phyloP scores from a whole-genome alignment of 2,888 invertebrate species.

The Embidobia sp. region DNA sequence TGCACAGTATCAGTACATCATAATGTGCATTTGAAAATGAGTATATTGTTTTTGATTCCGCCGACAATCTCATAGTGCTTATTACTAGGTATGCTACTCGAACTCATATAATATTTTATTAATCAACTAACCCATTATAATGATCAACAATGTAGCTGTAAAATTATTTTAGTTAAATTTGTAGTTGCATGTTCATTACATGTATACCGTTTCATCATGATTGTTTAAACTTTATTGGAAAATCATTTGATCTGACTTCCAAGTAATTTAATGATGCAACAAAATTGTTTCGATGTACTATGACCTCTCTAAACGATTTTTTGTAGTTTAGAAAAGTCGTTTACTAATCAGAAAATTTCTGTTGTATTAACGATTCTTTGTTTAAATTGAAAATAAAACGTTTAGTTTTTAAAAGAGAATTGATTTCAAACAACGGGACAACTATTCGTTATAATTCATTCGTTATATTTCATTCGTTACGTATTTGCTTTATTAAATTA shows the following conservation, averaged over 20 bases:
- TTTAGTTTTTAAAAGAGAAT: too few species aligned
- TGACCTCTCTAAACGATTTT: too few species aligned
- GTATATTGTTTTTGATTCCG: constrained; percentile 26
- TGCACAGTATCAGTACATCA: constrained; percentile 32
- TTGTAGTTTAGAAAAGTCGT: too few species aligned
- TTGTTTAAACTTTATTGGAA: not conserved
- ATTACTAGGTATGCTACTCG: not conserved
- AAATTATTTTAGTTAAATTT: not conserved
- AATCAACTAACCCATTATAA: constrained; percentile 13
- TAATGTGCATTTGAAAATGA: constrained; percentile 34
- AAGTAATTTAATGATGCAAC: not conserved
- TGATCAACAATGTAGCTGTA: not conserved
- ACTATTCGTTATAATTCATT: too few species aligned
- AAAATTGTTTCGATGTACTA: not conserved
- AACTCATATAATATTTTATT: constrained; percentile 27
- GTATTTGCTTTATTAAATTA: too few species aligned
- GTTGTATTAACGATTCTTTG: too few species aligned
- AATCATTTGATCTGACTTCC: not conserved
- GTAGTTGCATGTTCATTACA: constrained; percentile 12
- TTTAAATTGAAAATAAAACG: too few species aligned
- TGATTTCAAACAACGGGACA: too few species aligned
- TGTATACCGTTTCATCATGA: not conserved
- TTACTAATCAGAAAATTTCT: too few species aligned
- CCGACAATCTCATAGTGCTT: constrained; percentile 3
- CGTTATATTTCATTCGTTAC: too few species aligned